Evolutionary conservation across 2,797 vertebrate genomes (phyloP), one percentile per base, ranked within the genome.

Genomic region (Sebastes steindachneri): DNA sequence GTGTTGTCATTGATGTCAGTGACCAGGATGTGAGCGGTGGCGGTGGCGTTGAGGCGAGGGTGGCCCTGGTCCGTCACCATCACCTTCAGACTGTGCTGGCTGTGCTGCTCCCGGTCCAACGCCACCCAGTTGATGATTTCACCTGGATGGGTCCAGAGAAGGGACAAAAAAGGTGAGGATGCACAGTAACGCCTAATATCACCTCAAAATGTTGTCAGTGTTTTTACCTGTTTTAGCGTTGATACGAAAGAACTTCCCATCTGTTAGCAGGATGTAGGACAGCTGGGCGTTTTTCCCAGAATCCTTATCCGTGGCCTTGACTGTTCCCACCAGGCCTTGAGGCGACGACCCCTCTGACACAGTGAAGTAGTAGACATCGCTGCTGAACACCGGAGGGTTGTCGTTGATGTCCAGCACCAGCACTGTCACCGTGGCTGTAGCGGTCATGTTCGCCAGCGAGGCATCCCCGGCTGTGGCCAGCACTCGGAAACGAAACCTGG

Each of bases 401-500:
- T 99, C 98, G 26, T 99, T 99, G 92, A 97, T 93, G 89, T 99
- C 98, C 90, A 97, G 88, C 60, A 99, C 95, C 26, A 92, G 95
- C 70, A 98, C 94, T 4, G 91, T 93, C 19, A 99, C 92, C 0
- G 91, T 94, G 11, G 98, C 92, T 68, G 94, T 96, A n/a, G 95
- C 96, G 1, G 93, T 97, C 77, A 85, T 66, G 25, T 86, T 88
- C 0, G 37, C 82, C 53, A 67, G 71, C 1, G 68, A 63, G 8
- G 82, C 69, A 4, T 91, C 90, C 0, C 17, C 84, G 35, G 83
- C 86, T 6, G 91, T 87, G 73, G 96, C 97, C 60, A 94, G 77
- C 10, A 94, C 97, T 80, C 86, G 94, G 54, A 98, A 97, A 55
- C 88, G 92, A 75, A 96, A 94, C 4, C 51, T 69, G 31, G 94